Percentiles rank a stretch among this genome's conserved stretches.
Conservation (phyloP, 2,113 vertebrate species). For the Peucedramus taeniatus region DNA sequence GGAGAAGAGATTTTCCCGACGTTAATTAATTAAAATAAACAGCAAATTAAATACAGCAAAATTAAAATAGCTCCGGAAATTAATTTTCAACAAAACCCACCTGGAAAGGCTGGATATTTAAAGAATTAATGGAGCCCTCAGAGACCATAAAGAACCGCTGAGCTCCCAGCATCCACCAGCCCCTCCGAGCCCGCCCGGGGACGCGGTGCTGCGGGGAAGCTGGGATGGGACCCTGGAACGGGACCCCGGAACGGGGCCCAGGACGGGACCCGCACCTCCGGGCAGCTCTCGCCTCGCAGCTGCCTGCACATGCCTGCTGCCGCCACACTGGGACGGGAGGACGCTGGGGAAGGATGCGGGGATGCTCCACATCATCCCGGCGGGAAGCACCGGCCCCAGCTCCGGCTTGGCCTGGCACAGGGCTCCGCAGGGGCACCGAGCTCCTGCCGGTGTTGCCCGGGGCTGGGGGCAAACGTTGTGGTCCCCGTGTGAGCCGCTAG, state of each 20-base stretch:
- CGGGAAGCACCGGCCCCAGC: neutral
- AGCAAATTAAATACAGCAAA: constrained; percentile 84
- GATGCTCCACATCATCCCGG: neutral
- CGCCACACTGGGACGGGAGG: neutral
- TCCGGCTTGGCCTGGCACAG: neutral
- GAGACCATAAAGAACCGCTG: constrained; percentile 21
- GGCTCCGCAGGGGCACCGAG: neutral
- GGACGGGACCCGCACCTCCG: neutral
- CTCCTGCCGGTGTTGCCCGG: neutral
- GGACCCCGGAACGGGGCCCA: neutral
- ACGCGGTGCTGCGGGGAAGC: neutral
- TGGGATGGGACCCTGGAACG: neutral
- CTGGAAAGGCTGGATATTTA: constrained; percentile 77
- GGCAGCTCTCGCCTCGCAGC: neutral
- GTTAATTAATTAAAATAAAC: constrained; percentile 84
- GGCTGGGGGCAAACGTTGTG: accelerated
- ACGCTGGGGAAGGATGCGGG: neutral
- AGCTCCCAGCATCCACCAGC: constrained; percentile 18
- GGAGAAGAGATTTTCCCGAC: constrained; percentile 70
- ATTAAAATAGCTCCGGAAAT: constrained; percentile 84
- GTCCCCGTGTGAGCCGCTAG: accelerated
- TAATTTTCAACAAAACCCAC: constrained; percentile 77
- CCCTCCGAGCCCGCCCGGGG: neutral
- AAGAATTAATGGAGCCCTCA: constrained; percentile 65
- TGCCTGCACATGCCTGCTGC: neutral